Evolutionary conservation across 2,888 invertebrate species (phyloP).

Genomic region (Boloria euphrosyne): DNA sequence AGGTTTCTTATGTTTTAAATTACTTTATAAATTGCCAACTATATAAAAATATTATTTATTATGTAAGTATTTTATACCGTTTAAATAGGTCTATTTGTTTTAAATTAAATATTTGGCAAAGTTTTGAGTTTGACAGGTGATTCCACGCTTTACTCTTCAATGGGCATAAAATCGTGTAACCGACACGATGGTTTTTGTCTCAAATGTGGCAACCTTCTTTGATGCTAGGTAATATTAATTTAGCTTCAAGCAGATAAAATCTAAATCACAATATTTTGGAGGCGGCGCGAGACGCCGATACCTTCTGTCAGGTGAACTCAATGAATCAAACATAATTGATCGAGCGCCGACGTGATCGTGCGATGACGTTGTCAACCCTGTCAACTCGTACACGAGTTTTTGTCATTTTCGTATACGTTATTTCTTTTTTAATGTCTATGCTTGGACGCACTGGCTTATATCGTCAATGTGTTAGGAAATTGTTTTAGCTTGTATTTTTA

Average conservation of each 20-base stretch:
- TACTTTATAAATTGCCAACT: too few species aligned
- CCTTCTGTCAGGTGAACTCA: conserved; percentile 60
- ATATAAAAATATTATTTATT: too few species aligned
- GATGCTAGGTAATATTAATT: conserved; percentile 47
- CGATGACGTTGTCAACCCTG: conserved; percentile 54
- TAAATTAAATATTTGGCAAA: too few species aligned
- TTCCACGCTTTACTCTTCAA: not conserved
- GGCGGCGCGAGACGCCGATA: conserved; percentile 55
- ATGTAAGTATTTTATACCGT: too few species aligned
- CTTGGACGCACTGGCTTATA: conserved; percentile 37
- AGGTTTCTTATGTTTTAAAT: too few species aligned
- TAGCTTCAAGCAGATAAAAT: conserved; percentile 62
- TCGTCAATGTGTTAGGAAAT: conserved; percentile 42
- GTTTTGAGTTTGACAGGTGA: not conserved
- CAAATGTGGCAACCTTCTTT: conserved; percentile 3
- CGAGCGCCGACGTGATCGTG: conserved; percentile 51
- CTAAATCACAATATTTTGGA: conserved; percentile 78
- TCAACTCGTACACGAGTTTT: conserved; percentile 66
- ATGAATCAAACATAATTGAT: conserved; percentile 79
- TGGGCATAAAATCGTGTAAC: not conserved
- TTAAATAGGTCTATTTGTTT: too few species aligned
- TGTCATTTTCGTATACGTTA: conserved; percentile 57
- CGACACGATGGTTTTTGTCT: not conserved
- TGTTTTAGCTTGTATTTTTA: conserved; percentile 23
- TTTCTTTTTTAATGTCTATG: conserved; percentile 42